Conservation (phyloP, 2,888 invertebrate genomes). For the Schizaphis graminum region DNA sequence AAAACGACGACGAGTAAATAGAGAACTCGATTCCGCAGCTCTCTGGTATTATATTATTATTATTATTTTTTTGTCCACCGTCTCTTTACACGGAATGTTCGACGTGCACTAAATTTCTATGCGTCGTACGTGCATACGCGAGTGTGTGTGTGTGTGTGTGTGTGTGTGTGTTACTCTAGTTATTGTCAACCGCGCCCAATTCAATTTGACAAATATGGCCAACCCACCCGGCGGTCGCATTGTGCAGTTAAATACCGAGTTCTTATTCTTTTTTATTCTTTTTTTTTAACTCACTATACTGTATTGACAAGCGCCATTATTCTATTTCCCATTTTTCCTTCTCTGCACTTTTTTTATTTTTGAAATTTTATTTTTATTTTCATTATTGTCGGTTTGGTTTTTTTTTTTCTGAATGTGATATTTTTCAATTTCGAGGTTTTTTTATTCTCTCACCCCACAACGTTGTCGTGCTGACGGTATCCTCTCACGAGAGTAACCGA, state of each 20-base stretch:
- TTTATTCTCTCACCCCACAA: not conserved
- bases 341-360: conserved; percentile 29
- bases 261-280: conserved; percentile 21
- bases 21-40: conserved; percentile 19
- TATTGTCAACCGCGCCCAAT: conserved; percentile 61
- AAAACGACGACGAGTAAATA: conserved; percentile 29
- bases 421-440: conserved; percentile 50
- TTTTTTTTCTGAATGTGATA: conserved; percentile 21
- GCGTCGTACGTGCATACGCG: not conserved
- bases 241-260: conserved; percentile 55
- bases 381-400: conserved; percentile 8
- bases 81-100: not conserved
- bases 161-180: not conserved
- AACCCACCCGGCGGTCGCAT: conserved; percentile 45
- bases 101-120: not conserved
- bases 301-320: conserved; percentile 62
- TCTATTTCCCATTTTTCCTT: conserved; percentile 32
- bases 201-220: conserved; percentile 61
- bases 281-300: conserved; percentile 16
- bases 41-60: not conserved
- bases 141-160: not conserved
- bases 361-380: conserved; percentile 1
- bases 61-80: conserved; percentile 15
- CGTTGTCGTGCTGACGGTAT: conserved; percentile 25
- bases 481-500: conserved; percentile 57